phyloP scores from a whole-genome alignment of 2,113 vertebrate species.

The Phodopus roborovskii region DNA sequence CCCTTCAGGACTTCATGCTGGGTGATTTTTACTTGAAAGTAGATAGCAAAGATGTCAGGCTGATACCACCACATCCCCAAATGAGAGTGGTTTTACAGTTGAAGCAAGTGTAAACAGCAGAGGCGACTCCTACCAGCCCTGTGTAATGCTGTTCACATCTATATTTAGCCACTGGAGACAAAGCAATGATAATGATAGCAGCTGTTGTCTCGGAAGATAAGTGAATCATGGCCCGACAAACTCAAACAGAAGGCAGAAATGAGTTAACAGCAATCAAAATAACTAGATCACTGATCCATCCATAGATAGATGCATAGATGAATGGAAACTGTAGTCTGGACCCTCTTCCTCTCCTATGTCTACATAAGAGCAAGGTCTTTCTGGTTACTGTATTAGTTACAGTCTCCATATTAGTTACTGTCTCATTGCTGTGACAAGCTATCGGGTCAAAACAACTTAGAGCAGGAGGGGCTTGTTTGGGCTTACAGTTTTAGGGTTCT shows the following conservation, averaged over 20 bases:
- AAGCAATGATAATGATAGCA: background rate
- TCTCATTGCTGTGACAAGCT: background rate
- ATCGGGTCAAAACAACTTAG: background rate
- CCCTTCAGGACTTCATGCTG: background rate
- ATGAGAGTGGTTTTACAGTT: background rate
- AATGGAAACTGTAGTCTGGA: background rate
- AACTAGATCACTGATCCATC: background rate
- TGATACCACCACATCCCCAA: background rate
- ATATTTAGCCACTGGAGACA: constrained; percentile 14
- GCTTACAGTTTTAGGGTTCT: background rate
- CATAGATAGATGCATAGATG: background rate
- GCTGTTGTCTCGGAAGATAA: background rate
- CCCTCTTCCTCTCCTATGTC: background rate
- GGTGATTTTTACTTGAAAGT: background rate
- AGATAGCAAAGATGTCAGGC: background rate
- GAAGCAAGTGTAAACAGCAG: background rate
- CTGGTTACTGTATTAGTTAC: background rate
- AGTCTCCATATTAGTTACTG: background rate
- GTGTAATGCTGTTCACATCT: background rate
- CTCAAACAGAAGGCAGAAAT: background rate
- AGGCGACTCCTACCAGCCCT: background rate
- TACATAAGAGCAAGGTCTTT: background rate
- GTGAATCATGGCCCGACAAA: background rate
- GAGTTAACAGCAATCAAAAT: background rate
- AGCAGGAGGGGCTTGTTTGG: background rate